phyloP scores from a whole-genome alignment of 2,113 vertebrate species.

The Clupea harengus region DNA sequence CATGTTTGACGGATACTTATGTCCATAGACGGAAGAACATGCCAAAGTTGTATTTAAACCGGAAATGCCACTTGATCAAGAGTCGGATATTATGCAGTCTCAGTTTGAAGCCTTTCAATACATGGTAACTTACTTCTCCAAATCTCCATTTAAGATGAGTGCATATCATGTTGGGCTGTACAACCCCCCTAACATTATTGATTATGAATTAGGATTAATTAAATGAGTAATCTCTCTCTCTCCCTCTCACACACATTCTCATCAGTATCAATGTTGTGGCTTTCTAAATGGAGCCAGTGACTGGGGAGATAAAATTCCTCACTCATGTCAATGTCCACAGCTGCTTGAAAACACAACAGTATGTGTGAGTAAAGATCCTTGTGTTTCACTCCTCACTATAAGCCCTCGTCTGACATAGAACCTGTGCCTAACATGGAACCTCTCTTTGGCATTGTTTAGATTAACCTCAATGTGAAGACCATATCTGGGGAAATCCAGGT shows the following conservation, averaged over 20 bases:
- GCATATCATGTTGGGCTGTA: neutral
- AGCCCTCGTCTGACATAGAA: neutral
- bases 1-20: neutral
- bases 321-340: neutral
- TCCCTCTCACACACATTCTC: neutral
- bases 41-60: neutral
- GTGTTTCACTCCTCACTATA: neutral
- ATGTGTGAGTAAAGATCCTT: neutral
- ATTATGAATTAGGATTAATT: no score
- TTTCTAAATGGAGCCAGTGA: neutral
- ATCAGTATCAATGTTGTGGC: neutral
- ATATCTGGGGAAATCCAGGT: neutral
- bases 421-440: neutral
- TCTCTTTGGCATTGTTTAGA: neutral
- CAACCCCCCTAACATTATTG: no score
- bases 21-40: neutral
- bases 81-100: neutral
- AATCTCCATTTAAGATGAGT: neutral
- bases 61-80: neutral
- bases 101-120: neutral
- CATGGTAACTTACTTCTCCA: neutral
- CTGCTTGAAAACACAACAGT: neutral
- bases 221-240: neutral
- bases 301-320: neutral
- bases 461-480: neutral